phyloP scores from a whole-genome alignment of 2,888 invertebrate species.

The Hirtodrosophila histrioides region DNA sequence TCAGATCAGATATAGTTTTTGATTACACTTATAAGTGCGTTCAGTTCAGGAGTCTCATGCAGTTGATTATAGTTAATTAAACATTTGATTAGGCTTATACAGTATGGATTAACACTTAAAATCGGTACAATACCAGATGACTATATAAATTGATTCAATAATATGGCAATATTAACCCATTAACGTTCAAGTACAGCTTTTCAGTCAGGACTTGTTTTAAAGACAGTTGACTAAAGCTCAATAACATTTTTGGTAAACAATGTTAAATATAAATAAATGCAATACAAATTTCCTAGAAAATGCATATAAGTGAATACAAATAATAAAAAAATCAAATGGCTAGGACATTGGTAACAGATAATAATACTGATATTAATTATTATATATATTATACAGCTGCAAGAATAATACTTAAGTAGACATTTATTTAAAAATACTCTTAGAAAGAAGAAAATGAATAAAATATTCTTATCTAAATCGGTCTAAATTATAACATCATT shows the following conservation, averaged over 20 bases:
- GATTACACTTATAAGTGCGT: conserved; percentile 20
- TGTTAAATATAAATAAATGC: too few species aligned
- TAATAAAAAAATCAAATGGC: too few species aligned
- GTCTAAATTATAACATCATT: too few species aligned
- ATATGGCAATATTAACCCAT: conserved; percentile 10
- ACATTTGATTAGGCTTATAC: conserved; percentile 17
- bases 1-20: conserved; percentile 40
- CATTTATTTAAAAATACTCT: too few species aligned
- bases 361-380: too few species aligned
- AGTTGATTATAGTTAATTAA: conserved; percentile 28
- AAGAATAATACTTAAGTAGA: too few species aligned
- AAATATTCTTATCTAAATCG: too few species aligned
- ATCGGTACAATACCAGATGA: conserved; percentile 3
- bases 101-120: conserved; percentile 27
- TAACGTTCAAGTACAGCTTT: conserved; percentile 6
- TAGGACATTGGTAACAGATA: too few species aligned
- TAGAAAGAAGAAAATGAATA: too few species aligned
- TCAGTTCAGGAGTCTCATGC: conserved; percentile 48
- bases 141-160: conserved; percentile 14
- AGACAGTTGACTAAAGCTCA: conserved; percentile 3
- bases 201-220: background rate
- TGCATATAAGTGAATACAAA: too few species aligned
- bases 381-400: too few species aligned
- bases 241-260: background rate
- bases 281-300: too few species aligned